phyloP scores from a whole-genome alignment of 2,888 invertebrate species.

The Drosophila sordidapex region DNA sequence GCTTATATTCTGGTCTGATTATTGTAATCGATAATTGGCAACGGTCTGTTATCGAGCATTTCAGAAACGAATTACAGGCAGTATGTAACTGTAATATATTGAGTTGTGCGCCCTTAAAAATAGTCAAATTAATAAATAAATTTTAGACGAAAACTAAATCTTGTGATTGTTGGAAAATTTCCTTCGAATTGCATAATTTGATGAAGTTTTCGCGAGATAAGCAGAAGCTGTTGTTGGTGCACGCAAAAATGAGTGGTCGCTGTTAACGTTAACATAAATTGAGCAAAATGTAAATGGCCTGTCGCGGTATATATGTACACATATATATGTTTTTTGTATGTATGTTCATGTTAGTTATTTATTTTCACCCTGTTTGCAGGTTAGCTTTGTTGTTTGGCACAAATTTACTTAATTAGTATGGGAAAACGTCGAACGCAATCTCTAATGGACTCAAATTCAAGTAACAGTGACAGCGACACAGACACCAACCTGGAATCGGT shows the following conservation, averaged over 20 bases:
- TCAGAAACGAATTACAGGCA: background rate
- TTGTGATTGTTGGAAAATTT: background rate
- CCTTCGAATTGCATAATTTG: background rate
- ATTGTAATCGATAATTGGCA: background rate
- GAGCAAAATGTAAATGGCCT: conserved; percentile 29
- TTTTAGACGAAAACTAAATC: background rate
- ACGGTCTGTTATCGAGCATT: background rate
- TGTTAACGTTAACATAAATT: conserved; percentile 44
- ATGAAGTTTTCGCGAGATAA: background rate
- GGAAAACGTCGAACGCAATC: conserved; percentile 94
- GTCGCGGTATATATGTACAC: conserved; percentile 25
- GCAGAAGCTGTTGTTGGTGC: background rate
- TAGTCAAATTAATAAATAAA: background rate
- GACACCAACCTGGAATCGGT: conserved; percentile 94
- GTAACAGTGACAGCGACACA: conserved; percentile 91
- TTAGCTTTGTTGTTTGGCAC: conserved; percentile 60
- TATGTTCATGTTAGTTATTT: conserved; percentile 50
- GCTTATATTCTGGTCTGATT: no score
- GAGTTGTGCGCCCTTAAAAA: background rate
- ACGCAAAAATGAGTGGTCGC: conserved; percentile 18
- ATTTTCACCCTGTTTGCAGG: conserved; percentile 61
- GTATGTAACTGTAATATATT: background rate
- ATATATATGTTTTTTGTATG: conserved; percentile 4
- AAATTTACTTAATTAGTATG: conserved; percentile 86
- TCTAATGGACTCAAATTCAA: conserved; percentile 92